These are phyloP conservation scores for Lamprotornis superbus DNA, from an alignment of 2,113 vertebrate species.

Conservation along the genomic window DNA sequence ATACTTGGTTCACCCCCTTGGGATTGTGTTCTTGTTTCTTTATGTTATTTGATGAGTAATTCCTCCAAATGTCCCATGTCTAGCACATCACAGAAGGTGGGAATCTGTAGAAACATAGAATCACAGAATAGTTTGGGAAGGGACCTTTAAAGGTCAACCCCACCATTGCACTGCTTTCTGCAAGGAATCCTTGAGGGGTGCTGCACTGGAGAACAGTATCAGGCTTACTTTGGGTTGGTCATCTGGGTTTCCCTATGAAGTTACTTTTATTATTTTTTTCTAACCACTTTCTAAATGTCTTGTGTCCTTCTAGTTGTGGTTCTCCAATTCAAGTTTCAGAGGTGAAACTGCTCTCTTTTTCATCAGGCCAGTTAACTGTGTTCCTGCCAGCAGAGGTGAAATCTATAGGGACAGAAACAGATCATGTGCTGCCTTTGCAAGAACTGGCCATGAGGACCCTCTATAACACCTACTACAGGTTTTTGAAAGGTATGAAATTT, in stretches of 20 bases:
- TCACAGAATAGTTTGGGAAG: neutral
- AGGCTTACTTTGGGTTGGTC: neutral
- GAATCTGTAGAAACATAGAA: neutral
- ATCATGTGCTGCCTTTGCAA: conserved; percentile 87
- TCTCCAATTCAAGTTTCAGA: conserved; percentile 77
- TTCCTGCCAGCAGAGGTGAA: conserved; percentile 92
- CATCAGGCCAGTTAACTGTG: conserved; percentile 77
- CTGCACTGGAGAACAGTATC: neutral
- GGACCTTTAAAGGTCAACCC: neutral
- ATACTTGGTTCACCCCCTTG: neutral
- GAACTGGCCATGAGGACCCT: conserved; percentile 89
- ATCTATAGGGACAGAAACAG: conserved; percentile 81
- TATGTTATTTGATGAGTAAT: neutral
- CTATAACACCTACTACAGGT: conserved; percentile 71
- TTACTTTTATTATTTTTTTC: neutral
- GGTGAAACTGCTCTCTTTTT: conserved; percentile 78
- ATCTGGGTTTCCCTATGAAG: neutral
- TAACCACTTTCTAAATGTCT: conserved; percentile 24
- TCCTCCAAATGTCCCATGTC: neutral
- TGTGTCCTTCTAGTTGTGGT: conserved; percentile 84
- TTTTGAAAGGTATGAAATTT: conserved; percentile 74
- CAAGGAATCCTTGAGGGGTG: neutral
- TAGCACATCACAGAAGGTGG: neutral
- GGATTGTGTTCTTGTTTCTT: neutral
- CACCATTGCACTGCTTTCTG: neutral